Evolutionary conservation across 1,140 invertebrate species (phyloP), one percentile per base, ranked within the genome.

Genomic region (Thaumetopoea pityocampa): DNA sequence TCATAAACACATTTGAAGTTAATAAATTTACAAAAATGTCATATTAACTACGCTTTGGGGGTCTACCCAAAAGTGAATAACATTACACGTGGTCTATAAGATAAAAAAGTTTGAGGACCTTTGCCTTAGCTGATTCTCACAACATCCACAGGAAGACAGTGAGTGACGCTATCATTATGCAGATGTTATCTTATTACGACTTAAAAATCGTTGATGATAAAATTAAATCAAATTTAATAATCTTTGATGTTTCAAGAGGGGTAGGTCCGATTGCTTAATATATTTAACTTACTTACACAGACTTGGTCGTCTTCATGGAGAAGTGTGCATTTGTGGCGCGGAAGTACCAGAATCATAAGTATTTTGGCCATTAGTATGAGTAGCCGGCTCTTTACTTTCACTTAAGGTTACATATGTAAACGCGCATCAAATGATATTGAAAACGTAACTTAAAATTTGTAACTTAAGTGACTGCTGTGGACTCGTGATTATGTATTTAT

Each of bases 321-420:
- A 83, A 81, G 81, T 70, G 74, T 76, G 53, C 64, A 51, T 38
- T 45, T 56, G 55, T 32, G 43, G 53, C 40, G 37, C 42, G 65
- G 65, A 64, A 70, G 64, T 63, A 60, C 66, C 57, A 60, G 76
- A 83, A 83, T 83, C 62, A 70, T 79, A 80, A 72, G 69, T 63
- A 77, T 71, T 79, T 77, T 70, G 61, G 63, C 53, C 74, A 83
- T 83, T 80, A 83, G 74, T 83, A 83, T 80, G 79, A 65, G 69
- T 51, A 47, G 53, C 67, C 57, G 47, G 66, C 42, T 51, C 67
- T 60, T 64, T 72, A 83, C 79, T 83, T 83, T 83, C 79, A 81
- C 79, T 81, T 61, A 62, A 74, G 63, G 72, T 83, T 83, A 76
- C 78, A 77, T 83, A 70, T 77, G 65, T 70, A 77, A 80, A 80